phyloP scores from a whole-genome alignment of 1,140 invertebrate species.

The Leptinotarsa defecta region DNA sequence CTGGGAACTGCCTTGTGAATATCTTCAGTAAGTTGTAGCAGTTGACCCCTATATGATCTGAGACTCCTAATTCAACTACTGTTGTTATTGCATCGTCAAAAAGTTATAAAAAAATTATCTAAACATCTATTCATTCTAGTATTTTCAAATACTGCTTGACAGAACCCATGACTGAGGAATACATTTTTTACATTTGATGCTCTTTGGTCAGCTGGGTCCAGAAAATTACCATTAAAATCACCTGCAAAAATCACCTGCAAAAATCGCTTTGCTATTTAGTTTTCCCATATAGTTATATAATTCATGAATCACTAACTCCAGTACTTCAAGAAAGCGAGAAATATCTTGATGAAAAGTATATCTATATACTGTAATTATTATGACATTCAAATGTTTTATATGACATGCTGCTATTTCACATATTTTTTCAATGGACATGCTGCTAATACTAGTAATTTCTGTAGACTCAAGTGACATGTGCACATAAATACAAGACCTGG shows the following conservation, averaged over 20 bases:
- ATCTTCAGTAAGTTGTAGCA: slow-evolving; percentile 1
- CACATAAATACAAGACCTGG: not conserved
- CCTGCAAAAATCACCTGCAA: too few relatives aligned
- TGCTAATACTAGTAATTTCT: too few relatives aligned
- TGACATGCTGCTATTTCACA: slow-evolving; percentile 1
- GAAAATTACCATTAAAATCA: slow-evolving; percentile 6
- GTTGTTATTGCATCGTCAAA: not conserved
- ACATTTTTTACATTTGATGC: slow-evolving; percentile 7
- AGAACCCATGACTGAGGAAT: not conserved
- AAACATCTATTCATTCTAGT: not conserved
- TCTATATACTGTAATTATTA: not conserved
- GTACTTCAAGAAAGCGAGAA: not conserved
- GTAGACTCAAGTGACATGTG: too few relatives aligned
- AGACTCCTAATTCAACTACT: slow-evolving; percentile 4
- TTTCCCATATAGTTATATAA: not conserved
- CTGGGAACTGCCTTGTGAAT: not conserved
- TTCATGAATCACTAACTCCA: slow-evolving; percentile 1
- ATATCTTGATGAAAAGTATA: slow-evolving; percentile 5
- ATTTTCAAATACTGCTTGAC: slow-evolving; percentile 7
- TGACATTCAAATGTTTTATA: not conserved
- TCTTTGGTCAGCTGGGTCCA: not conserved
- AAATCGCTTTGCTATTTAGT: not conserved
- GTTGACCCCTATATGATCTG: slow-evolving; percentile 6
- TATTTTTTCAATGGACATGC: slow-evolving; percentile 6
- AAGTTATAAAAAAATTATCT: not conserved